These are phyloP conservation scores for Apolygus lucorum DNA, from an alignment of 1,140 invertebrate species.

Conservation along the genomic window DNA sequence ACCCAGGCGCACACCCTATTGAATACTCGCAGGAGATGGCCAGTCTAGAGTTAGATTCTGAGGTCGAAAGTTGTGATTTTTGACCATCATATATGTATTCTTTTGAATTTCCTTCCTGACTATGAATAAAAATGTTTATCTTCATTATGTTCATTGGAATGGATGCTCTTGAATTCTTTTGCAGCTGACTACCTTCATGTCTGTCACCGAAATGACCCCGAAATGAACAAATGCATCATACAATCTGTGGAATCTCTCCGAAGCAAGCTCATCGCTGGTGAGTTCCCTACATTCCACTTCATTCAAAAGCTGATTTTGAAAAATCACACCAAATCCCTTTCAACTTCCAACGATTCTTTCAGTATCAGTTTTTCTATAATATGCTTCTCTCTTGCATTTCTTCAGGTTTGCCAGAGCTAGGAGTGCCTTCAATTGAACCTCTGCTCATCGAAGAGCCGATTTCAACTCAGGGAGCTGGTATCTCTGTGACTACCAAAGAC, in stretches of 20 bases:
- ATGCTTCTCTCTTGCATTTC: not conserved
- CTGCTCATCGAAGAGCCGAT: slow-evolving; percentile 50
- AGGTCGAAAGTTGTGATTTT: too few relatives aligned
- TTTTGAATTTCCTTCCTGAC: too few relatives aligned
- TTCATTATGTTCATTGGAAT: too few relatives aligned
- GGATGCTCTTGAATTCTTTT: too few relatives aligned
- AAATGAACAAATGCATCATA: slow-evolving; percentile 54
- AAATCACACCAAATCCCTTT: too few relatives aligned
- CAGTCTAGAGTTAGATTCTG: too few relatives aligned
- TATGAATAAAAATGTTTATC: too few relatives aligned
- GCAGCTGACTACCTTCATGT: slow-evolving; percentile 59
- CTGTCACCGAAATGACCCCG: slow-evolving; percentile 52
- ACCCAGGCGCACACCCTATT: too few relatives aligned
- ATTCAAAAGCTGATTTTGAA: not conserved
- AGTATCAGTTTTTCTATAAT: not conserved
- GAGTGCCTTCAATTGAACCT: slow-evolving; percentile 34
- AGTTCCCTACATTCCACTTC: not conserved
- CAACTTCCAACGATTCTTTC: not conserved
- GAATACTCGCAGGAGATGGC: too few relatives aligned
- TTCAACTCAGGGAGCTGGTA: slow-evolving; percentile 46
- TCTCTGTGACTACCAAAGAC: slow-evolving; percentile 53
- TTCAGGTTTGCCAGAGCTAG: slow-evolving; percentile 35
- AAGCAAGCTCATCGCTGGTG: slow-evolving; percentile 50
- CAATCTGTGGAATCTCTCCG: slow-evolving; percentile 52
- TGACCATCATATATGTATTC: too few relatives aligned